phyloP scores from a whole-genome alignment of 2,797 vertebrate genomes.

The Graptemys geographica region DNA sequence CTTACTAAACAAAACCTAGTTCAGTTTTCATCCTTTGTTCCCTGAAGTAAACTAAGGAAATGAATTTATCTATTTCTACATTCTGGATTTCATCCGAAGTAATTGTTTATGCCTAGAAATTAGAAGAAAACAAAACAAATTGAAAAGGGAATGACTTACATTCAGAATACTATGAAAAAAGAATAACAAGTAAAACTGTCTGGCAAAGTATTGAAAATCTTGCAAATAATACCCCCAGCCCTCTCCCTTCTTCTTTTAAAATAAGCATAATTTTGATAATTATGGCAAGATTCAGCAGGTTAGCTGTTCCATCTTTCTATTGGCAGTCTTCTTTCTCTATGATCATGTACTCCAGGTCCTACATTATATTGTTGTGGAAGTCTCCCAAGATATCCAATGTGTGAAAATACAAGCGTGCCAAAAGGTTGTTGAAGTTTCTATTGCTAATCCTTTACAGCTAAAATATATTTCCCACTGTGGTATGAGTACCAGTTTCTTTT shows the following conservation, averaged over 20 bases:
- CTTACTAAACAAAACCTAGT: not conserved
- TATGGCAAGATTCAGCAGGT: not conserved
- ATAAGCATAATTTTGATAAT: not conserved
- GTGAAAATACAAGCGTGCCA: fast-evolving
- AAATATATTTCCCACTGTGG: not conserved
- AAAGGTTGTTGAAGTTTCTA: not conserved
- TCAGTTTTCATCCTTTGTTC: not conserved
- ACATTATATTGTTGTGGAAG: not conserved
- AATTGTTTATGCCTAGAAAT: not conserved
- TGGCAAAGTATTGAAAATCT: not conserved
- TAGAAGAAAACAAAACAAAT: not conserved
- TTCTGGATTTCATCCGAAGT: not conserved
- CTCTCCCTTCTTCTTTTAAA: not conserved
- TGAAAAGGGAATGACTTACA: not conserved
- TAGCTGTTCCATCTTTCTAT: not conserved
- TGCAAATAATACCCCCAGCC: not conserved
- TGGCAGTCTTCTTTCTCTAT: not conserved
- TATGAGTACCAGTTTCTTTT: not conserved
- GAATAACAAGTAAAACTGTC: not conserved
- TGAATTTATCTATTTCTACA: not conserved
- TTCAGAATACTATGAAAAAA: not conserved
- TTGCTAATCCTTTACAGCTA: not conserved
- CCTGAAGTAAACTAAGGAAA: not conserved
- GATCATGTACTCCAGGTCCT: not conserved
- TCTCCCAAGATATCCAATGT: not conserved